Evolutionary conservation across 2,797 vertebrate species (phyloP), one percentile per base, ranked within the genome.

Genomic region (Danionella dracula): DNA sequence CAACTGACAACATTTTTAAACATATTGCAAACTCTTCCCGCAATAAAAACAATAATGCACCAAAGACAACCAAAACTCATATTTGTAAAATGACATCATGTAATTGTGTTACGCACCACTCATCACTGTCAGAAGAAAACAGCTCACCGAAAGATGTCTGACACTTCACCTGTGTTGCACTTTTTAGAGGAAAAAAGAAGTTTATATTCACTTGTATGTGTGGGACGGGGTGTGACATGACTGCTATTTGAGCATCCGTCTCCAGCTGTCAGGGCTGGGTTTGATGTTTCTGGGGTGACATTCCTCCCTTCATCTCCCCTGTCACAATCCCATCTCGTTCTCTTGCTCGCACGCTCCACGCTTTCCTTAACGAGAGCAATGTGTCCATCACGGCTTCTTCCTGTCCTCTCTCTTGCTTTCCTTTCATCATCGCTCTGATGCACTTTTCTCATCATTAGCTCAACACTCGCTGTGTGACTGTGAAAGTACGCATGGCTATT

Each of bases 201-300:
- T 40, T 56, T 37, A 34, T 54, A 31, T 58, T 27, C 34, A 31
- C 63, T 11, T 70, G 21, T 53, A 45, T 68, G 65, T 16, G 41
- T 34, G n/a, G 27, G 42, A 29, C 41, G 45, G 32, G 7, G 7
- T 31, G 45, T 20, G 50, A 59, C 15, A 45, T 2, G 3, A 45
- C 40, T 59, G 27, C 38, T 60, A 31, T 59, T 37, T 58, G 58
- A 16, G 60, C 31, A 64, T 59, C 37, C n/a, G 38, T 55, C 49
- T 54, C 37, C 17, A 59, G 35, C 42, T 66, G 41, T 56, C 56
- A 61, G 11, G 15, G 57, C 15, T 41, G 19, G 27, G 57, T 61
- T 67, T 72, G 63, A 72, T 72, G 70, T 62, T 60, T 29, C 35
- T 56, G 10, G 37, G 57, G 63, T 72, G 70, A 72, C 40, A 32